These are phyloP conservation scores for Venusia cambrica DNA, from an alignment of 2,888 invertebrate genomes.

Conservation along the genomic window DNA sequence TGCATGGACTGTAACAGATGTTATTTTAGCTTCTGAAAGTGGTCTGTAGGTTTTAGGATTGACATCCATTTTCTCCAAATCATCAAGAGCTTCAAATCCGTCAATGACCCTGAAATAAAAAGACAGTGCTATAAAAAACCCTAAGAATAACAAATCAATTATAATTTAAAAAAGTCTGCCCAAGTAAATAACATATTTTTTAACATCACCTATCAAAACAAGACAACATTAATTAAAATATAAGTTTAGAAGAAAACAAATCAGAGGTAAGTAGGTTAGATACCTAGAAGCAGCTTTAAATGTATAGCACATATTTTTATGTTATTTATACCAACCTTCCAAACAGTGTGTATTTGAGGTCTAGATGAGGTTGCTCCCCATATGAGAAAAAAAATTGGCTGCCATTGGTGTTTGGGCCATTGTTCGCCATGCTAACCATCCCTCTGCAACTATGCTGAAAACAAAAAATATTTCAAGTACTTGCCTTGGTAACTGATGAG, in stretches of 20 bases:
- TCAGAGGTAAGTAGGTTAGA: too few relatives aligned
- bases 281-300: too few relatives aligned
- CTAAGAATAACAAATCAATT: too few relatives aligned
- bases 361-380: conserved; percentile 95
- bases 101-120: conserved; percentile 97
- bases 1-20: conserved; percentile 96
- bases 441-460: conserved; percentile 92
- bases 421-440: conserved; percentile 98
- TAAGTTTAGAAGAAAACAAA: too few relatives aligned
- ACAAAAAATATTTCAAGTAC: conserved; percentile 16
- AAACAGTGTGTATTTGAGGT: conserved; percentile 98
- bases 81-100: conserved; percentile 97
- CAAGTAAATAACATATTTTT: too few relatives aligned
- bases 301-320: neutral
- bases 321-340: conserved; percentile 85
- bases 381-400: conserved; percentile 99
- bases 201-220: too few relatives aligned
- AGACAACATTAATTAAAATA: too few relatives aligned
- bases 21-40: conserved; percentile 91
- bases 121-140: too few relatives aligned
- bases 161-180: too few relatives aligned
- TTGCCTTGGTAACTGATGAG: too few relatives aligned
- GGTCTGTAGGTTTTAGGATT: conserved; percentile 96
- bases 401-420: conserved; percentile 98
- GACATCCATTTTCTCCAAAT: conserved; percentile 96